Evolutionary conservation across 1,140 invertebrate genomes (phyloP), one percentile per base, ranked within the genome.

Genomic region (Gonioctena quinquepunctata): DNA sequence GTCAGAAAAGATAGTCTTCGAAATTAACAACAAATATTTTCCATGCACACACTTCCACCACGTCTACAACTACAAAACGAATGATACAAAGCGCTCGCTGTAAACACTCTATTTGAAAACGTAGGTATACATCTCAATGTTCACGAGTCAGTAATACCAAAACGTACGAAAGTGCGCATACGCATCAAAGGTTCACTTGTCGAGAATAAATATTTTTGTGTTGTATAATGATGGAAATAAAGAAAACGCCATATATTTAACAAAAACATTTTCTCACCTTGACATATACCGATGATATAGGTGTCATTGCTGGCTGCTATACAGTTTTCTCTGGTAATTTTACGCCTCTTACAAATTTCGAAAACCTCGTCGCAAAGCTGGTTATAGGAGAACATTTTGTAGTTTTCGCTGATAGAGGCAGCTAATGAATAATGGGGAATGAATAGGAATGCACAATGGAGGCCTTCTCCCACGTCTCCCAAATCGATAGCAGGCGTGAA

Each of bases 381-480:
- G 49, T 76, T 73, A 16, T 65, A 73, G 13, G 69, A 66, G 49
- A 59, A 80, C 18, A 74, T 57, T 3, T 57, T 66, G 62, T 73
- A 76, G 33, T 48, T 68, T 18, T 77, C 72, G 8, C 69, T 56
- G 21, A 83, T 76, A 1, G 72, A 79, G 33, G 82, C 82, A 0
- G 83, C 76, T 8, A 94, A 83, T 71, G 89, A 89, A 82, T 93
- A 94, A 61, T 92, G 89, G 0, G 93, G 93, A 65, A 93, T 85
- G 26, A 92, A 80, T 66, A 87, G 84, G 74, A 94, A 90, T 26
- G 92, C 77, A 74, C 85, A 85, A 75, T 92, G 89, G 65, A 94
- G 81, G 11, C 86, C 82, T 8, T 86, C 76, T 5, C 89, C 90
- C 1, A 89, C 85, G 28, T 87, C 56, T 66, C 83, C 79, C 13